A percentile compares a stretch with the other conserved stretches of the same genome.
These are phyloP conservation scores for Gobius niger DNA, from an alignment of 2,113 vertebrate genomes.

Conservation along the genomic window DNA sequence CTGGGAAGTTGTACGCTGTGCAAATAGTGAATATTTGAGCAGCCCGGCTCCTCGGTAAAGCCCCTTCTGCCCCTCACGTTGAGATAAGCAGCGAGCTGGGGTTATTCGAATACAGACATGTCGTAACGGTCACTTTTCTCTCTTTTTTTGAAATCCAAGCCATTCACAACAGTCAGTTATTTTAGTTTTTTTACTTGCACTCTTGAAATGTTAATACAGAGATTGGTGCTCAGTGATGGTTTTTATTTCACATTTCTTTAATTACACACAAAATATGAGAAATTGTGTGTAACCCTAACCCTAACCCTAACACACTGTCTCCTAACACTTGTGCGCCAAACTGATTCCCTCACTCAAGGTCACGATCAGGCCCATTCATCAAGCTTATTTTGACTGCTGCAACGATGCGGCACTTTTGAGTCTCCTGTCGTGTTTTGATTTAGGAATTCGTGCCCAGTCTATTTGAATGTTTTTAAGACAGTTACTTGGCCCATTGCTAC, in stretches of 20 bases:
- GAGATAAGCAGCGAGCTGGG: constrained; percentile 68
- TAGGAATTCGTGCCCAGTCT: neutral
- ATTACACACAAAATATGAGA: too few relatives aligned
- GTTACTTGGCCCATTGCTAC: constrained; percentile 42
- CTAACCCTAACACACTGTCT: neutral
- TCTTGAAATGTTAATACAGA: too few relatives aligned
- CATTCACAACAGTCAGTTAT: neutral
- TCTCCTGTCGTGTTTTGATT: constrained; percentile 7
- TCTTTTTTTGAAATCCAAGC: too few relatives aligned
- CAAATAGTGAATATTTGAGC: constrained; percentile 78
- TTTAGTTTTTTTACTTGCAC: neutral
- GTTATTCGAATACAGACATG: constrained; percentile 37
- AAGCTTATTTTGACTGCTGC: neutral
- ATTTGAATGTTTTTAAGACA: constrained; percentile 30
- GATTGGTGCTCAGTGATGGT: too few relatives aligned
- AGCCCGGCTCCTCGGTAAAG: constrained; percentile 66
- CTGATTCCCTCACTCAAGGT: neutral
- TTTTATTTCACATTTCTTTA: too few relatives aligned
- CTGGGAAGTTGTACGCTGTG: constrained; percentile 77
- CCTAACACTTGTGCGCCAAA: neutral
- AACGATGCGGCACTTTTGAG: constrained; percentile 8
- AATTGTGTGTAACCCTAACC: too few relatives aligned
- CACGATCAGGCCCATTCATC: constrained; percentile 6
- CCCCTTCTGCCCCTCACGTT: constrained; percentile 67
- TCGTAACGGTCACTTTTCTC: constrained; percentile 54